Conservation (phyloP, 1,140 invertebrate genomes). For the Solenopsis fugax region DNA sequence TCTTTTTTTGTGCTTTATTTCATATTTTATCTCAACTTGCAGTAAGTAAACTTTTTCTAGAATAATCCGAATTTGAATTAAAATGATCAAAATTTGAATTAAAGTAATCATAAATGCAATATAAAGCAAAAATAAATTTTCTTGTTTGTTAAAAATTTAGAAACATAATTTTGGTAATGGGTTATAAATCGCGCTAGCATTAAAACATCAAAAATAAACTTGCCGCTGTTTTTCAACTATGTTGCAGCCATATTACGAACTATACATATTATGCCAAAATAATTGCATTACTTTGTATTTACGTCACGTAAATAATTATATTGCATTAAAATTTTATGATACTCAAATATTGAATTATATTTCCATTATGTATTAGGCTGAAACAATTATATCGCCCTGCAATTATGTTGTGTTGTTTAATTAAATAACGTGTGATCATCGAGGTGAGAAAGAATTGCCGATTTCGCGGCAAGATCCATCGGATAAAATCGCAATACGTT, state of each 20-base stretch:
- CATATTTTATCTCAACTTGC: background rate
- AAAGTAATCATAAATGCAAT: conserved; percentile 21
- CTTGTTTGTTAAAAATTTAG: background rate
- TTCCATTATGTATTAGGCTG: background rate
- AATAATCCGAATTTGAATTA: too few species aligned
- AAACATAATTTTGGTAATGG: conserved; percentile 12
- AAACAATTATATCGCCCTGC: background rate
- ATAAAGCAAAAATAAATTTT: background rate
- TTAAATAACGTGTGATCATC: background rate
- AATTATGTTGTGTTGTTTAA: background rate
- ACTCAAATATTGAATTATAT: conserved; percentile 26
- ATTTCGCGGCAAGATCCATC: conserved; percentile 5
- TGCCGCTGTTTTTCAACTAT: conserved; percentile 2
- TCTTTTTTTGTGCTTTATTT: background rate
- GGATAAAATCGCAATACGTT: background rate
- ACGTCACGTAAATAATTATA: conserved; percentile 20
- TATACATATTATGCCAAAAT: conserved; percentile 12
- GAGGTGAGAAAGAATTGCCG: background rate
- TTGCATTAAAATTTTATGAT: background rate
- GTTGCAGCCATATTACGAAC: background rate
- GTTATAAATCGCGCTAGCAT: background rate
- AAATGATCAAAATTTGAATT: background rate
- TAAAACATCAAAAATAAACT: background rate
- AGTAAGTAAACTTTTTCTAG: background rate
- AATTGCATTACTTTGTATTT: conserved; percentile 30